Percentiles rank a stretch among this genome's conserved stretches.
phyloP scores from a whole-genome alignment of 64 coral and sea anemone species.

The Cladopsammia gracilis region DNA sequence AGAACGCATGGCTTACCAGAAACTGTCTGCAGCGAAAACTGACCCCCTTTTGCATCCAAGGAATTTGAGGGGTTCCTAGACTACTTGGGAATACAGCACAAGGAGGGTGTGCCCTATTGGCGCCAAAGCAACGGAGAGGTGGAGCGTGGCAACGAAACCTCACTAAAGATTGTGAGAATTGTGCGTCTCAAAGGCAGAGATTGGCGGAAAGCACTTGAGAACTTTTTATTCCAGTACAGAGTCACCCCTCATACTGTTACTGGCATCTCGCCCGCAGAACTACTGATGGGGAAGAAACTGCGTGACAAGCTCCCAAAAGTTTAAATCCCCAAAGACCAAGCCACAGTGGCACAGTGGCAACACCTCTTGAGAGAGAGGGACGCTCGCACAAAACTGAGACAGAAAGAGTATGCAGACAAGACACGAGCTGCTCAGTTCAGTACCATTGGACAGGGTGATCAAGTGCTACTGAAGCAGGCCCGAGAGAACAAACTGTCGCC shows the following conservation, averaged over 20 bases:
- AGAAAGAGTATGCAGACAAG: too few species aligned
- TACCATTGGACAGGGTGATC: too few species aligned
- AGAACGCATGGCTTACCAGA: too few species aligned
- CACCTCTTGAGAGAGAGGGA: slow-evolving; percentile 67
- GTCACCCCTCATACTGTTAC: slow-evolving; percentile 3
- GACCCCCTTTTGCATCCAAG: too few species aligned
- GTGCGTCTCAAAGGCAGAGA: slow-evolving; percentile 54
- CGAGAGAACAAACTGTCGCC: slow-evolving; percentile 66
- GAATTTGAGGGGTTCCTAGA: slow-evolving; percentile 60
- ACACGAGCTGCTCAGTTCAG: too few species aligned
- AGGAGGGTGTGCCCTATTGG: slow-evolving; percentile 71
- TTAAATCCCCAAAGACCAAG: neutral
- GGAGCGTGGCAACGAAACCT: slow-evolving; percentile 60
- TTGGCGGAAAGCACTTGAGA: slow-evolving; percentile 2
- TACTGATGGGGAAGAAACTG: too few species aligned
- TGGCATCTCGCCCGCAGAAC: too few species aligned
- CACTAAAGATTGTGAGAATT: slow-evolving; percentile 72
- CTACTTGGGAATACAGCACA: slow-evolving; percentile 52
- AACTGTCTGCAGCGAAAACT: too few species aligned
- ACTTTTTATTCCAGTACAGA: neutral
- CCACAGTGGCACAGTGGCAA: slow-evolving; percentile 73
- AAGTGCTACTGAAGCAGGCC: slow-evolving; percentile 57
- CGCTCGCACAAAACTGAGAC: too few species aligned
- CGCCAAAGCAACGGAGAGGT: slow-evolving; percentile 72
- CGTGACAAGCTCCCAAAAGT: neutral